Evolutionary conservation across 1,140 invertebrate genomes (phyloP), one percentile per base, ranked within the genome.

Genomic region (Melipona quadrifasciata): DNA sequence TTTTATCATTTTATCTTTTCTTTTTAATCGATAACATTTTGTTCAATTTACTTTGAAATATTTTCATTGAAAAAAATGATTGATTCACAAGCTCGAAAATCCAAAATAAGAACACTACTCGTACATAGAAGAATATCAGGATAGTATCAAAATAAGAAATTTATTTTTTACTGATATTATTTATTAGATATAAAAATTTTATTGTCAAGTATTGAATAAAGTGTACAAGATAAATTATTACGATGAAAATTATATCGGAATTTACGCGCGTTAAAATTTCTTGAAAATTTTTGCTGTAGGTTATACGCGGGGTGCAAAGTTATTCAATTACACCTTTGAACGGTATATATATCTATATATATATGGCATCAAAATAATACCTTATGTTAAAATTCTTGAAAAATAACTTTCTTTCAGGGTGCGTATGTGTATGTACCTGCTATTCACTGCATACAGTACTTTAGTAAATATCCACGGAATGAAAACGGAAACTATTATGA

Each of bases 341-440:
- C 51, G 21, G 39, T 34, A 61, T 61, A 71, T 65, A 2, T 53
- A 19, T 5, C 16, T 71, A 71, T 61, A 72, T 72, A 24, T 71
- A 82, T 75, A 82, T 61, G 67, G 47, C 74, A 84, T 64, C 67
- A 84, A 84, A 84, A 84, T 84, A 79, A 78, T 47, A 83, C 39
- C 58, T 71, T 24, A 31, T 67, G 12, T 61, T 71, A 34, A 16
- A 53, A 12, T 71, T 83, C 24, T 72, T 70, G n/a, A 24, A 39
- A 61, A 79, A 79, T 53, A 68, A 79, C 27, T 70, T 64, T 57
- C 19, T 47, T 57, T 34, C 17, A 68, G n/a, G 51, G 2, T 61
- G 75, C n/a, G 21, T 68, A 68, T 10, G 31, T 21, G 17, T 58
- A 68, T 70, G 70, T 79, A 16, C 12, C 24, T 21, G n/a, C 47